Conservation (phyloP, 2,113 vertebrate genomes). For the Alligator mississippiensis region DNA sequence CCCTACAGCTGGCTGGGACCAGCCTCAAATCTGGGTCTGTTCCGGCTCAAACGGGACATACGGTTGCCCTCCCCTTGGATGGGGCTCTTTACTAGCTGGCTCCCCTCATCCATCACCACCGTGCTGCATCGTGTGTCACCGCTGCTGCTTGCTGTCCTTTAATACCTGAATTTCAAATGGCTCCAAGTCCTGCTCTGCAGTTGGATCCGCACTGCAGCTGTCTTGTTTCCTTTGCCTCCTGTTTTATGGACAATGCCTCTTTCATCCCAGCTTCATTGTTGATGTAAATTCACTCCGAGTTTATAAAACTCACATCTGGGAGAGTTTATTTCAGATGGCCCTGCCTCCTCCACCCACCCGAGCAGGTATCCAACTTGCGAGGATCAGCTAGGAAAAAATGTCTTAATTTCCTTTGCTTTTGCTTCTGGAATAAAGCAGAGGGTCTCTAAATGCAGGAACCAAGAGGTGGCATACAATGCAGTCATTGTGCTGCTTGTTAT, state of each 20-base stretch:
- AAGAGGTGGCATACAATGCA: not conserved
- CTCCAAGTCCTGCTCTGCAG: not conserved
- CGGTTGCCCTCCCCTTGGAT: too few relatives aligned
- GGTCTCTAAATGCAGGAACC: not conserved
- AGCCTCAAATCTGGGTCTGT: too few relatives aligned
- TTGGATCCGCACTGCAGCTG: not conserved
- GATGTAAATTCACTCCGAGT: not conserved
- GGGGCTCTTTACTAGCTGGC: not conserved
- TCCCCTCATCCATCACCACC: not conserved
- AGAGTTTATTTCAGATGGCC: not conserved
- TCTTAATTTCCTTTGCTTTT: not conserved
- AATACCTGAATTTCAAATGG: not conserved
- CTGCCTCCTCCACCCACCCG: not conserved
- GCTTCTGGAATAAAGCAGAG: not conserved
- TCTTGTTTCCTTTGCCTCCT: not conserved
- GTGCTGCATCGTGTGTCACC: too few relatives aligned
- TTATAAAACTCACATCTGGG: not conserved
- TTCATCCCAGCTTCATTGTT: not conserved
- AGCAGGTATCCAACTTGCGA: not conserved
- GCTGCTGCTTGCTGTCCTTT: not conserved
- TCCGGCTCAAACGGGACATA: too few relatives aligned
- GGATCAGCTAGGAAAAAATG: not conserved
- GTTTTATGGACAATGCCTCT: not conserved
- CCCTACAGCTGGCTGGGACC: too few relatives aligned
- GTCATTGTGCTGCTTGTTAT: not conserved